Evolutionary conservation across 2,113 vertebrate genomes (phyloP).

Genomic region (Arizona elegans): DNA sequence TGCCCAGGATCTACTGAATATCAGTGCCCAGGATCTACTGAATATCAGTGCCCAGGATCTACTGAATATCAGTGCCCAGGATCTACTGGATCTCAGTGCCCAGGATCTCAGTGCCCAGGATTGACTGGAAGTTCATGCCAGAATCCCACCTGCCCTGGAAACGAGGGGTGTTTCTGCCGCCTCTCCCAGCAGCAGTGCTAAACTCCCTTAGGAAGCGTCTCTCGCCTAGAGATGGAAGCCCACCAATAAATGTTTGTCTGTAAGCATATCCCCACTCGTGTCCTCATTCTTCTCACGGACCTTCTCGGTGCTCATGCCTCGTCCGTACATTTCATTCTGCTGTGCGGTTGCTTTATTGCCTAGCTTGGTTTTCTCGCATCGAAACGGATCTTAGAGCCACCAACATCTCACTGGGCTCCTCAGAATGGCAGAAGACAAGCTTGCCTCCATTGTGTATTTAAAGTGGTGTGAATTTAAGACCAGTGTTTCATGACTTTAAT

Average conservation of each 20-base stretch:
- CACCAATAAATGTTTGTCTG: not conserved
- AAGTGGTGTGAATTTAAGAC: not conserved
- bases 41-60: too few relatives aligned
- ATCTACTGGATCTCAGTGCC: too few relatives aligned
- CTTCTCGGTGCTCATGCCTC: fast-evolving
- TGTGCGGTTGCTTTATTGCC: not conserved
- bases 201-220: not conserved
- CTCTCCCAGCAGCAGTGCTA: not conserved
- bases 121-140: not conserved
- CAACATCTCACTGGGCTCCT: not conserved
- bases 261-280: not conserved
- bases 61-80: not conserved
- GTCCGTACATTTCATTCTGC: not conserved
- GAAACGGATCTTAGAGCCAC: not conserved
- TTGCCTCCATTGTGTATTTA: not conserved
- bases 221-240: not conserved
- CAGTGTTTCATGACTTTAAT: not conserved
- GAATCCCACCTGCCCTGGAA: not conserved
- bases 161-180: fast-evolving
- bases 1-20: too few relatives aligned
- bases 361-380: not conserved
- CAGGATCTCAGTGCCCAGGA: too few relatives aligned
- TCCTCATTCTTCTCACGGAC: not conserved
- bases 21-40: too few relatives aligned
- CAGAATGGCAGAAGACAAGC: not conserved